These are phyloP conservation scores for Noctua pronuba DNA, from an alignment of 2,888 invertebrate species.

Conservation along the genomic window DNA sequence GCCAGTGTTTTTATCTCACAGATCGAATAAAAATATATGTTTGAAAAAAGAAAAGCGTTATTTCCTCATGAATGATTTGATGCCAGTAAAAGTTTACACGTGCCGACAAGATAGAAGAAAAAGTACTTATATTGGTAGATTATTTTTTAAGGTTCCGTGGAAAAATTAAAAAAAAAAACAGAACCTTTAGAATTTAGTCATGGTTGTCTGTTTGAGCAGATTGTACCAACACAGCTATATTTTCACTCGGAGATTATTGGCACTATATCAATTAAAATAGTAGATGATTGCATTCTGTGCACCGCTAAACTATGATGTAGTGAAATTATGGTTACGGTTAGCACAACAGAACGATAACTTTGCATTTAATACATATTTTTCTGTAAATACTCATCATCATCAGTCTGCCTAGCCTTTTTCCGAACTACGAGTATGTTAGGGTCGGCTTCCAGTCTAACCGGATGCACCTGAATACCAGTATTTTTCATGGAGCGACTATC, in stretches of 20 bases:
- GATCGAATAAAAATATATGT: not conserved
- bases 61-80: not conserved
- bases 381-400: too few relatives aligned
- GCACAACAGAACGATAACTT: not conserved
- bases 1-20: not conserved
- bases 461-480: too few relatives aligned
- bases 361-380: not conserved
- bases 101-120: not conserved
- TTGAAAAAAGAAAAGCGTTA: not conserved
- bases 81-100: not conserved
- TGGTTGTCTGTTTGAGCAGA: not conserved
- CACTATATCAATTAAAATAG: not conserved
- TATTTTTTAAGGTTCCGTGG: not conserved
- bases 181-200: not conserved
- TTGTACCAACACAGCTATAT: not conserved
- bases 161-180: too few relatives aligned
- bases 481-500: too few relatives aligned
- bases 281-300: not conserved
- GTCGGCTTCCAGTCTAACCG: too few relatives aligned
- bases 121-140: not conserved
- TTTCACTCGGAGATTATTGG: not conserved
- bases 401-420: too few relatives aligned
- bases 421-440: too few relatives aligned
- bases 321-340: not conserved
- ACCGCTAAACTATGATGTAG: not conserved